Evolutionary conservation across 1,140 invertebrate genomes (phyloP), one percentile per base, ranked within the genome.

Genomic region (Triops longicaudatus): DNA sequence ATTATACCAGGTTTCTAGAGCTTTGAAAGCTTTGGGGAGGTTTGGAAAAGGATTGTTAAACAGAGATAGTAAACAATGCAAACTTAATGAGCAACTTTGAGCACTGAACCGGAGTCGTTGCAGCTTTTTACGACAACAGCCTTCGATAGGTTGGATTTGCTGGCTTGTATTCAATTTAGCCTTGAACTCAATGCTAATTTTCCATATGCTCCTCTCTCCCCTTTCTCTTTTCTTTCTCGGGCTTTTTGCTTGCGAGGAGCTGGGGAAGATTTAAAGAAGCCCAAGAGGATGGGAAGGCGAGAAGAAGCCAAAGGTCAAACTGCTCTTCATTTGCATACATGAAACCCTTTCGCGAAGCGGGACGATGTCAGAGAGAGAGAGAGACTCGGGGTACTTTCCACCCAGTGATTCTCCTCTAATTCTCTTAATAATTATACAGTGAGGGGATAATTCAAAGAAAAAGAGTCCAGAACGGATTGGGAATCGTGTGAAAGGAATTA

Each of bases 81-180:
- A 37, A n/a, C 50, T 63, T 63, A 63, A 63, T 63, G 50, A 63
- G 22, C 5, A 63, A n/a, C 22, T 63, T 63, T 63, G 22, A 9
- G n/a, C 14, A 17, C 6, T 63, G 50, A 22, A 22, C 50, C 14
- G 17, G 22, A 63, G 50, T 63, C 17, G 14, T 63, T 22, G 14
- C 22, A 14, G 7, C 50, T 22, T 63, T 63, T 63, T 63, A 63
- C 50, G 50, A 63, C 50, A 63, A 63, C 22, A 63, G 50, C 50
- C 50, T 63, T 63, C 50, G n/a, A 63, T 63, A 63, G 50, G 22
- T 63, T 63, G 50, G 31, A 37, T 63, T 63, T 5, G 50, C 14
- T 63, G 50, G 50, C 50, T 63, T 63, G 50, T 63, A 63, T 63
- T 63, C 50, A n/a, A n/a, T 63, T 63, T 63, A 63, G 50, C 50